Percentiles rank a stretch among this genome's conserved stretches.
These are phyloP conservation scores for Standfussiana lucernea DNA, from an alignment of 2,888 invertebrate genomes.

Conservation along the genomic window DNA sequence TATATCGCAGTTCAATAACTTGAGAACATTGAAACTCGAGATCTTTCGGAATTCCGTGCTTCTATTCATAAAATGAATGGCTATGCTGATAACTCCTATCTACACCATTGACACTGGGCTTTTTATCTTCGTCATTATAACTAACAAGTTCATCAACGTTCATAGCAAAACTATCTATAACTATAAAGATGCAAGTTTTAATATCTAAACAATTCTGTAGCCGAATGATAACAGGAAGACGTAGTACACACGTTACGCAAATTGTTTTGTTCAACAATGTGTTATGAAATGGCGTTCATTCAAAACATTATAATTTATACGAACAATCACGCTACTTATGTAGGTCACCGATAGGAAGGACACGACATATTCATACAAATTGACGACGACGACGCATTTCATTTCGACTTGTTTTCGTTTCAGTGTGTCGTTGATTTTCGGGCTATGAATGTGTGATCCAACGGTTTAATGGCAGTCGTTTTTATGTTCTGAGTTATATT, in stretches of 20 bases:
- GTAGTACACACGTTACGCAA: conserved; percentile 63
- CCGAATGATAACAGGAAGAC: conserved; percentile 59
- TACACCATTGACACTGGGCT: neutral
- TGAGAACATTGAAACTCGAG: conserved; percentile 6
- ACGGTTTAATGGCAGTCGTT: neutral
- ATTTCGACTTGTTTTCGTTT: conserved; percentile 42
- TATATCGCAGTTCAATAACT: conserved; percentile 38
- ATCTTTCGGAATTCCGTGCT: neutral
- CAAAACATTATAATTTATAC: conserved; percentile 65
- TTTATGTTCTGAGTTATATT: neutral
- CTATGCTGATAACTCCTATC: neutral
- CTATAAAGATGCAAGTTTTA: conserved; percentile 19
- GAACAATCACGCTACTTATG: conserved; percentile 60
- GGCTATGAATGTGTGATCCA: conserved; percentile 20
- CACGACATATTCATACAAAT: conserved; percentile 56
- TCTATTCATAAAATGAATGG: conserved; percentile 1
- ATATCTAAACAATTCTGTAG: conserved; percentile 34
- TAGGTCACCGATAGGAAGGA: conserved; percentile 60
- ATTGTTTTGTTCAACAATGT: conserved; percentile 55
- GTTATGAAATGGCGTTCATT: conserved; percentile 62
- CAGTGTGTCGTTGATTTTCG: conserved; percentile 4
- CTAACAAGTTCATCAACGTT: neutral
- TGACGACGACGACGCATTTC: conserved; percentile 34
- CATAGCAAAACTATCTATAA: neutral
- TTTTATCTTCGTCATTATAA: neutral